Percentiles rank a stretch among this genome's conserved stretches.
These are phyloP conservation scores for Poeciliopsis occidentalis DNA, from an alignment of 2,113 vertebrate genomes.

Conservation along the genomic window DNA sequence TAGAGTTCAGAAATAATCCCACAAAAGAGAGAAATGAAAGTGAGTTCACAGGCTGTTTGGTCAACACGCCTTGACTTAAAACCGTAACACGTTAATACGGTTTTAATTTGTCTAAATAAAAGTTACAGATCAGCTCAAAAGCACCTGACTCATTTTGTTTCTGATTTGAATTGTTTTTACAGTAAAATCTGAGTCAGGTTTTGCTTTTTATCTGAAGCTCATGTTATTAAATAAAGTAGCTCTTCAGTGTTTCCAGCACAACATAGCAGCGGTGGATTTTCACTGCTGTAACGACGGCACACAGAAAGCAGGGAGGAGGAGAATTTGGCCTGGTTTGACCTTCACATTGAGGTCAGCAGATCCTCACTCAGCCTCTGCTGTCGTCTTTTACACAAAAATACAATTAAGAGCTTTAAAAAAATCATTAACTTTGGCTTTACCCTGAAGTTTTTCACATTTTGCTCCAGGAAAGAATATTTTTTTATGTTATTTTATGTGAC, in stretches of 20 bases:
- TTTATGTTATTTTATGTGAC: too few relatives aligned
- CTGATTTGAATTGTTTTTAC: background rate
- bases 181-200: background rate
- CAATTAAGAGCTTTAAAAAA: too few relatives aligned
- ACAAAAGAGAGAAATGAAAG: constrained; percentile 14
- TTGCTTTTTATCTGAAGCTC: background rate
- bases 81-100: background rate
- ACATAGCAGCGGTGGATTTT: constrained; percentile 46
- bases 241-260: constrained; percentile 2
- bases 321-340: constrained; percentile 20
- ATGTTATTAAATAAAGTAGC: background rate
- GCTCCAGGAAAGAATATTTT: too few relatives aligned
- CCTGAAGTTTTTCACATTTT: too few relatives aligned
- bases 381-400: too few relatives aligned
- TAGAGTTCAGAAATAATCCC: background rate
- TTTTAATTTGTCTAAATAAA: background rate
- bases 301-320: background rate
- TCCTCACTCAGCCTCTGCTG: constrained; percentile 1
- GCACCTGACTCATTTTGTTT: background rate
- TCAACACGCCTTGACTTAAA: background rate
- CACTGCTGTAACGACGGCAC: constrained; percentile 22
- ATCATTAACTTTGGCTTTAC: too few relatives aligned
- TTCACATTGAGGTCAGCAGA: constrained; percentile 40
- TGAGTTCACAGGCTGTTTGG: background rate
- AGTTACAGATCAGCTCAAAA: background rate